Evolutionary conservation across 2,888 invertebrate species (phyloP), one percentile per base, ranked within the genome.

Genomic region (Chouioia cunea): DNA sequence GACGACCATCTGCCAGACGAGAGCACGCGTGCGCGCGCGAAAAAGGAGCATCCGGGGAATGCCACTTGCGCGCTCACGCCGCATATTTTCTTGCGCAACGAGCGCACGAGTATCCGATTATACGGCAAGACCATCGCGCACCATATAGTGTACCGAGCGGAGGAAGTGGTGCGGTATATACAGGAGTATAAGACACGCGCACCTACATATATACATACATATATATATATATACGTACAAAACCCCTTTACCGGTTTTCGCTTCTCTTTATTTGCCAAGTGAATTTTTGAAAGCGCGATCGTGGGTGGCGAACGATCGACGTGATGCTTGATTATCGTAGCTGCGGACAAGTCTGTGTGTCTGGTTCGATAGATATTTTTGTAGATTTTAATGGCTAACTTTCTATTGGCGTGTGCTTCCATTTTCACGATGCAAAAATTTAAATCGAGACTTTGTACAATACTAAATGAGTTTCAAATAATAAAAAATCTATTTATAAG

Each of bases 21-120:
- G 47, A 59, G 27, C 66, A 59, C 27, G 44, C 59, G 23, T 15
- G n/a, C 23, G 27, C 6, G 23, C 12, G 69, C 58, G 63, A 58
- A 68, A 27, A 73, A 48, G 69, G 18, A 46, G 27, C 44, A 48
- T 36, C 14, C 43, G 15, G 22, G 27, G 6, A 3, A 6, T 6
- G 6, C 27, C 27, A 48, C 69, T 60, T 60, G 64, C 64, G 63
- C 50, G 23, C 14, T 12, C 4, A 36, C 22, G 58, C 16, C 14
- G 52, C n/a, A 16, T 63, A 58, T 65, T 65, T 65, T 70, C 65
- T 70, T 62, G 50, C 60, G 54, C 48, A 56, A 56, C 60, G 23
- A 36, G 57, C 22, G 46, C 71, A 71, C 66, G 71, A 47, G 66
- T 71, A 71, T 71, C 71, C 71, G 71, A 71, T 71, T 71, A 57